phyloP scores from a whole-genome alignment of 1,140 invertebrate species.

The Liolophura sinensis region DNA sequence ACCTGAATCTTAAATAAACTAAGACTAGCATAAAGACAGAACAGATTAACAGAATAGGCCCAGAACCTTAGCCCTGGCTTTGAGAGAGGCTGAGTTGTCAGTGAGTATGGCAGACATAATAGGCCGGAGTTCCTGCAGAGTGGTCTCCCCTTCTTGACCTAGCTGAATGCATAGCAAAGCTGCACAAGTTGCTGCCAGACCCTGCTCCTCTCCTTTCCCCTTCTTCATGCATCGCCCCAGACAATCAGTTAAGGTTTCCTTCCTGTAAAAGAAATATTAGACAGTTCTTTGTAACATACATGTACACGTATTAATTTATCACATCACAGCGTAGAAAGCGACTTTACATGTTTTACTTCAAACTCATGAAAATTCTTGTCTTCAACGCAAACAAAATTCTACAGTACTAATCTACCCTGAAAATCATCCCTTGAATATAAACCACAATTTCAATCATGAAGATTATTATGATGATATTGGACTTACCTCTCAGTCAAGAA shows the following conservation, averaged over 20 bases:
- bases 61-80: slow-evolving; percentile 69
- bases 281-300: no score
- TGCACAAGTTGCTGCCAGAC: slow-evolving; percentile 76
- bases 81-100: slow-evolving; percentile 66
- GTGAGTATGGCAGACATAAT: slow-evolving; percentile 64
- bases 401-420: no score
- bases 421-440: no score
- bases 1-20: no score
- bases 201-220: slow-evolving; percentile 79
- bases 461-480: slow-evolving; percentile 1
- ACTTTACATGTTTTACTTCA: no score
- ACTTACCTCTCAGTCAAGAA: slow-evolving; percentile 68
- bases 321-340: no score
- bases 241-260: slow-evolving; percentile 79
- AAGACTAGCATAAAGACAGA: no score
- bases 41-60: no score
- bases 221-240: slow-evolving; percentile 79
- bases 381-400: no score
- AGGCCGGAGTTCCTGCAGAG: slow-evolving; percentile 67
- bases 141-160: slow-evolving; percentile 68
- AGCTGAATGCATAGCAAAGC: slow-evolving; percentile 83
- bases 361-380: no score
- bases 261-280: slow-evolving; percentile 56
- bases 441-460: no score
- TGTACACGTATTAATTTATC: no score